Base-by-base conservation (phyloP, 2,113 vertebrate species). In the Mesoclemmys tuberculata region DNA sequence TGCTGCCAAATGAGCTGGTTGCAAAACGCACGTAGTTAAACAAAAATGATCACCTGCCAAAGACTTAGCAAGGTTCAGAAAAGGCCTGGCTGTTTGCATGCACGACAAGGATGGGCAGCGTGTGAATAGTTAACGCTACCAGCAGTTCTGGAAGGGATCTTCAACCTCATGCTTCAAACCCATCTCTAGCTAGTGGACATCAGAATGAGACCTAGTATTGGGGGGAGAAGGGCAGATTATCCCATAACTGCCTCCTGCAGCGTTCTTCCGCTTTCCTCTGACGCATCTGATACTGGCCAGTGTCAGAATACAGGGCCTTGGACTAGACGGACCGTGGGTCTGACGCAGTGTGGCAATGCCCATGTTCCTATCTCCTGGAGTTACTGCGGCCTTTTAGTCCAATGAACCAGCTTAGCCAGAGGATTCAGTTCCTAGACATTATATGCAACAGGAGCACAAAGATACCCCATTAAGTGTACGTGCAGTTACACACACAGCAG, bases 381-480 rank as follows among this genome's bases (percentile, higher is more conserved):
- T 35, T 38, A 18, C 35, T 35, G 31, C 6, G 29, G 61, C 61
- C 16, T 6, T 31, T 12, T 41, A 21, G 64, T 38, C 64, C 64
- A 71, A 38, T n/a, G 22, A 5, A 22, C 22, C 22, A n/a, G 38
- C 38, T 26, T 44, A 22, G 19, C 18, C 3, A 35, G 4, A 71
- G 64, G 64, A 71, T 38, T 38, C 18, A 31, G 71, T 74, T 41
- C 38, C 71, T 26, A 11, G 71, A 24, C 38, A 26, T 22, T 13
- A 12, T 21, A 41, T 9, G 38, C 19, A 44, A 22, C 38, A 26
- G 71, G 21, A 44, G 71, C 38, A 44, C 26, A 46, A 4, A 27
- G 22, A 46, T 26, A 7, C 56, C 26, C 49, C n/a, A 31, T 58
- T 24, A 31, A 51, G 5, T 41, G 4, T 0, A 14, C 0, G 44